Evolutionary conservation across 2,113 vertebrate species (phyloP).

Genomic region (Rhabdomys dilectus): DNA sequence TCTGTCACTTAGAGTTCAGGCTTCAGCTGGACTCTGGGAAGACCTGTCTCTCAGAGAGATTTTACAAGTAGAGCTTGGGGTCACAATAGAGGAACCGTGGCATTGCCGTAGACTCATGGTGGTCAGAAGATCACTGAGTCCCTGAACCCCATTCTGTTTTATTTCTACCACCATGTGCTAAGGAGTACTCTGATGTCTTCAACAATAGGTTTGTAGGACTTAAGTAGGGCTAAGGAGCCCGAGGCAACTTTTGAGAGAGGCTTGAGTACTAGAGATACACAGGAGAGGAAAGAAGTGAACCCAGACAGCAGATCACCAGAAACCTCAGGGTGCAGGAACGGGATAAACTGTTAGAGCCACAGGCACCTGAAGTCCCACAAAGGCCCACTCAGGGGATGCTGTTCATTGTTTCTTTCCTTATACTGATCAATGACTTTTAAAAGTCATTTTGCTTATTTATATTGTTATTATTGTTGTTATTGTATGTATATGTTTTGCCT

Average conservation of each 20-base stretch:
- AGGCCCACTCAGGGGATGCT: neutral
- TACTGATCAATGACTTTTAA: neutral
- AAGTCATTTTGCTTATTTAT: neutral
- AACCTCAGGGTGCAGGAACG: neutral
- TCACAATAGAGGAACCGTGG: fast-evolving
- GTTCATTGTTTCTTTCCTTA: neutral
- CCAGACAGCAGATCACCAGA: too few species aligned
- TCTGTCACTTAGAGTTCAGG: neutral
- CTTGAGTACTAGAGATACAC: neutral
- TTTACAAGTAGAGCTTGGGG: neutral
- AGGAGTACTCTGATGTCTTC: neutral
- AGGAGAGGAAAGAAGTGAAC: neutral
- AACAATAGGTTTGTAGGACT: neutral
- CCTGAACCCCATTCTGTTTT: neutral
- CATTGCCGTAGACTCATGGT: neutral
- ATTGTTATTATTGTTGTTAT: neutral
- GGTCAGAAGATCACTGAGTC: neutral
- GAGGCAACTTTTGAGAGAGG: neutral
- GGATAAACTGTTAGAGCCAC: neutral
- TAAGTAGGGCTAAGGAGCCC: neutral
- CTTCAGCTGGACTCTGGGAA: neutral
- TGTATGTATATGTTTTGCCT: neutral
- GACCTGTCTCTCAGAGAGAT: neutral
- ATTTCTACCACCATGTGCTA: neutral
- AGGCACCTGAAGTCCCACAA: neutral